These are phyloP conservation scores for Gymnoscopelus braueri DNA, from an alignment of 2,797 vertebrate genomes.

Conservation along the genomic window DNA sequence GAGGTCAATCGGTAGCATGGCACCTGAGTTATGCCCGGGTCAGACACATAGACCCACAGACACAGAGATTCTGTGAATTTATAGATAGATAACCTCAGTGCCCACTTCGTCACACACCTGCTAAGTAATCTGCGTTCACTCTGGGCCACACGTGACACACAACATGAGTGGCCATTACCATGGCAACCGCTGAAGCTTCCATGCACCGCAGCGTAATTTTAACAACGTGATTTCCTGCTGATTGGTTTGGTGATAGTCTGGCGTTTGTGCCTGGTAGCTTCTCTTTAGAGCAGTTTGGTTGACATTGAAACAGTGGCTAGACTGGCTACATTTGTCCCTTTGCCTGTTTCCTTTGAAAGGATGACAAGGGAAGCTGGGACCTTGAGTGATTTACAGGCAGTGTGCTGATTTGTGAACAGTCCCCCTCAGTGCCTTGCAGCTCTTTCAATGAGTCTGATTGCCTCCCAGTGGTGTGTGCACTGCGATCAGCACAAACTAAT, in stretches of 20 bases:
- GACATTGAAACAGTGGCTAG: conserved; percentile 24
- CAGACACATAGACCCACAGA: no score
- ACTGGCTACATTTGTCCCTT: conserved; percentile 14
- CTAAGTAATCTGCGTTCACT: conserved; percentile 19
- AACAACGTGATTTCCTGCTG: background rate
- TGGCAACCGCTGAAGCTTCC: conserved; percentile 26
- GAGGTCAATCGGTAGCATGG: no score
- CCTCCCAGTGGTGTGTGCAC: conserved; percentile 40
- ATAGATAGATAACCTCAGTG: background rate
- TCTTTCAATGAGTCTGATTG: conserved; percentile 39
- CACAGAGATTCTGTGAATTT: no score
- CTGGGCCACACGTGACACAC: conserved; percentile 19
- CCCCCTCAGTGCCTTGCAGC: conserved; percentile 30
- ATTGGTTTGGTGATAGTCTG: conserved; percentile 17
- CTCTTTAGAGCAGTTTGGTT: conserved; percentile 16
- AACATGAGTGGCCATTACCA: conserved; percentile 32
- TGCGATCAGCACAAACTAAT: conserved; percentile 58
- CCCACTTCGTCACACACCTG: conserved; percentile 48
- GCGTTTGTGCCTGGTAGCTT: conserved; percentile 1
- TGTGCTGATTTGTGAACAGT: conserved; percentile 34
- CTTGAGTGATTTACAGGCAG: conserved; percentile 43
- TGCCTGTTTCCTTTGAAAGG: conserved; percentile 24
- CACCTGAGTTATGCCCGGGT: no score
- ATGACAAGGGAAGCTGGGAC: conserved; percentile 13
- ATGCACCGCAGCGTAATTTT: background rate